These are phyloP conservation scores for Steinernema scapterisci DNA, from an alignment of 2,888 invertebrate genomes.

Conservation along the genomic window DNA sequence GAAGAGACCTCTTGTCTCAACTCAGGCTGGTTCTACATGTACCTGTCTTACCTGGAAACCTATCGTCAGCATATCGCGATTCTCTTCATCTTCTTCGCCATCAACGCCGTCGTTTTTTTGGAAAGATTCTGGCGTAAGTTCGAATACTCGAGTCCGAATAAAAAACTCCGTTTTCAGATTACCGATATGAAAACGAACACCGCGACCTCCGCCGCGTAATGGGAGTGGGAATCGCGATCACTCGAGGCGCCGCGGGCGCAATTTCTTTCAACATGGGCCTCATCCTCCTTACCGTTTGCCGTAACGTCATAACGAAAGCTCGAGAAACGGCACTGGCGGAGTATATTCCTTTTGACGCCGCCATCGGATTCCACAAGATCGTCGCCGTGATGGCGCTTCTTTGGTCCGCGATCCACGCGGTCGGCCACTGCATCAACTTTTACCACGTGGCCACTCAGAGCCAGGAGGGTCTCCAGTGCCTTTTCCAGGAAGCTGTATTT, in stretches of 20 bases:
- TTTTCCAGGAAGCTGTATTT: constrained; percentile 90
- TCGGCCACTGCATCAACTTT: constrained; percentile 94
- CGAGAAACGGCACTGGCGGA: constrained; percentile 92
- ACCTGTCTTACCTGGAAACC: constrained; percentile 84
- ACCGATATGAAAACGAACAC: constrained; percentile 94
- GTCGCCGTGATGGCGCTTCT: constrained; percentile 91
- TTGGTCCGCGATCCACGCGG: constrained; percentile 87
- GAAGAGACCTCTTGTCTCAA: constrained; percentile 35
- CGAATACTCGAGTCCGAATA: background rate
- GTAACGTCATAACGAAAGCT: constrained; percentile 86
- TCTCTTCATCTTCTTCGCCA: constrained; percentile 89
- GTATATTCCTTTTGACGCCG: constrained; percentile 89
- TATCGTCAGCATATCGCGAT: constrained; percentile 94
- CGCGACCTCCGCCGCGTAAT: constrained; percentile 91
- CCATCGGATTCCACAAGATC: constrained; percentile 95
- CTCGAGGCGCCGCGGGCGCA: constrained; percentile 86
- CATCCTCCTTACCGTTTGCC: constrained; percentile 80
- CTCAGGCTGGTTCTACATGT: constrained; percentile 42
- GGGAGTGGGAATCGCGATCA: constrained; percentile 94
- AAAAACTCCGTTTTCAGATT: constrained; percentile 73
- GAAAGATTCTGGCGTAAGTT: constrained; percentile 87
- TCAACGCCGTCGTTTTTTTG: constrained; percentile 88
- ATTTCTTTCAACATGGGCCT: constrained; percentile 91
- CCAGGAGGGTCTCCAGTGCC: constrained; percentile 84
- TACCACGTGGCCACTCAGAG: constrained; percentile 96